Conservation (phyloP, 2,888 invertebrate genomes). For the Chrysotoxum bicinctum region DNA sequence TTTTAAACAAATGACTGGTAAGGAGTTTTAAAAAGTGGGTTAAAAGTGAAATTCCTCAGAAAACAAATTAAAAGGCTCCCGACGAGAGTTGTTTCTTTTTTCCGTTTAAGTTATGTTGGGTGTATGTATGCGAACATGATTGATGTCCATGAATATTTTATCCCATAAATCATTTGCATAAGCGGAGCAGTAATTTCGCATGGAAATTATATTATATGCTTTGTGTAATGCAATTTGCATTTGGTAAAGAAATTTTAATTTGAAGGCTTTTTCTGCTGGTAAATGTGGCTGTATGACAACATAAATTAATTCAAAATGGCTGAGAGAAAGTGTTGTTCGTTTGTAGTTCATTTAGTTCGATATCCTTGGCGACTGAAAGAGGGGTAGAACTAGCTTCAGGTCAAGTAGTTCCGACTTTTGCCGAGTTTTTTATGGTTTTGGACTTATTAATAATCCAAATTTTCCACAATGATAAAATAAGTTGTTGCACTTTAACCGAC, state of each 20-base stretch:
- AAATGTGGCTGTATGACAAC: background rate
- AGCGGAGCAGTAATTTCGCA: background rate
- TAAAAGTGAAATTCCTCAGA: slow-evolving; percentile 21
- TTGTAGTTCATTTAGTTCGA: too few species aligned
- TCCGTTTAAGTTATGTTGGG: background rate
- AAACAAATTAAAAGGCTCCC: slow-evolving; percentile 6
- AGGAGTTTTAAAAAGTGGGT: slow-evolving; percentile 14
- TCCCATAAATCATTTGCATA: slow-evolving; percentile 25
- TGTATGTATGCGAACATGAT: slow-evolving; percentile 13
- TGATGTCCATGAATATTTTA: slow-evolving; percentile 20
- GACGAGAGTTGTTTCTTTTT: background rate
- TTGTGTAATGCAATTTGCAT: background rate
- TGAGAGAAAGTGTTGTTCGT: too few species aligned
- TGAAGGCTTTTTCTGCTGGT: background rate
- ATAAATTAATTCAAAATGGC: background rate
- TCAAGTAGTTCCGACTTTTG: too few species aligned
- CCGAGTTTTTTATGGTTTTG: too few species aligned
- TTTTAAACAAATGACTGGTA: slow-evolving; percentile 16
- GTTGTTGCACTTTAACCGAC: too few species aligned
- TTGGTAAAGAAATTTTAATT: background rate
- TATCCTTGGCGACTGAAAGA: too few species aligned
- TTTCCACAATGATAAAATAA: too few species aligned
- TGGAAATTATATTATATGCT: background rate
- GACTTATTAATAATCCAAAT: too few species aligned
- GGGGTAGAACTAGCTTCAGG: too few species aligned